These are phyloP conservation scores for Catocala nupta DNA, from an alignment of 2,888 invertebrate genomes.

Conservation along the genomic window DNA sequence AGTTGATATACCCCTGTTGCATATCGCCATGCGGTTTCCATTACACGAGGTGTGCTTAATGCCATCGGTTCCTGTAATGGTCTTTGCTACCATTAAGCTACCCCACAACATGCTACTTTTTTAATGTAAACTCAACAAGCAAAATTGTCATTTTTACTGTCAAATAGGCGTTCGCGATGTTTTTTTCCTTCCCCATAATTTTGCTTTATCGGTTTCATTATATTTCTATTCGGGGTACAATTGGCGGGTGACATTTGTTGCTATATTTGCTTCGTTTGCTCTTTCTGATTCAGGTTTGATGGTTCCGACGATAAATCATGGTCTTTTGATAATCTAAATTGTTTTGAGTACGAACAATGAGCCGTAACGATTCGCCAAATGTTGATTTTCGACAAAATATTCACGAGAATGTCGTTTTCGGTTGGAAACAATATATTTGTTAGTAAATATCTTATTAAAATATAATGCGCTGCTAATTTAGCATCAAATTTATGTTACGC, in stretches of 20 bases:
- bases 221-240: slow-evolving; percentile 66
- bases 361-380: slow-evolving; percentile 33
- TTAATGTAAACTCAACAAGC: slow-evolving; percentile 78
- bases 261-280: slow-evolving; percentile 45
- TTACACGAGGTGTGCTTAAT: slow-evolving; percentile 78
- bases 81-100: slow-evolving; percentile 76
- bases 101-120: slow-evolving; percentile 74
- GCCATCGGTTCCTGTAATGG: slow-evolving; percentile 76
- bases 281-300: slow-evolving; percentile 33
- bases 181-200: slow-evolving; percentile 71
- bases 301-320: slow-evolving; percentile 44
- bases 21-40: slow-evolving; percentile 77
- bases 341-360: slow-evolving; percentile 28
- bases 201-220: slow-evolving; percentile 76
- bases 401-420: not conserved
- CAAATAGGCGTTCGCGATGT: slow-evolving; percentile 70
- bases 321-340: slow-evolving; percentile 27
- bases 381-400: slow-evolving; percentile 11
- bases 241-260: slow-evolving; percentile 57
- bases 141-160: slow-evolving; percentile 77
- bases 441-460: not conserved
- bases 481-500: too few relatives aligned
- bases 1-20: slow-evolving; percentile 64
- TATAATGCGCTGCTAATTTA: not conserved
- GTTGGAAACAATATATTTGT: not conserved